These are phyloP conservation scores for Drosophila stalkeri DNA, from an alignment of 2,888 invertebrate species.

Conservation along the genomic window DNA sequence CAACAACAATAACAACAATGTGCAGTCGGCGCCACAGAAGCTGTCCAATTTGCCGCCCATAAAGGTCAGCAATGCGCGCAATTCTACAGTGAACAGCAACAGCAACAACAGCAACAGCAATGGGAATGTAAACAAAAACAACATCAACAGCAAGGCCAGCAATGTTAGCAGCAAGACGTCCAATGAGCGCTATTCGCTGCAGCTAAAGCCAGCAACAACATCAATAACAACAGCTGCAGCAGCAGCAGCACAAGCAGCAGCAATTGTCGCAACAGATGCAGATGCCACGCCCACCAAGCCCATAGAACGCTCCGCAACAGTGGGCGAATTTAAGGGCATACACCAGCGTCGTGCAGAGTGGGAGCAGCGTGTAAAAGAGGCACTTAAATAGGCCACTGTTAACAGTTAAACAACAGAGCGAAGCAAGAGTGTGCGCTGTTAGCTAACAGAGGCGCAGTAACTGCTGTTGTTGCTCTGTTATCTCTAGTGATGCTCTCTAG, in stretches of 20 bases:
- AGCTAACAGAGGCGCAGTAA: not conserved
- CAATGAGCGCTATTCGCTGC: constrained; percentile 63
- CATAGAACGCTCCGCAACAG: constrained; percentile 83
- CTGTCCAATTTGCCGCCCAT: constrained; percentile 75
- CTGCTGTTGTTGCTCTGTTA: not conserved
- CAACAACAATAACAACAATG: constrained; percentile 45
- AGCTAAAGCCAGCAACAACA: constrained; percentile 51
- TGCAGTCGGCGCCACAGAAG: constrained; percentile 35
- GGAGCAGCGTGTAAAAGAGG: constrained; percentile 91
- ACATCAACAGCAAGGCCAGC: constrained; percentile 58
- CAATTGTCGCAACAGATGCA: constrained; percentile 31
- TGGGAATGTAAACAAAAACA: constrained; percentile 60
- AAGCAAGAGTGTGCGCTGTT: not conserved
- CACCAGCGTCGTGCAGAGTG: constrained; percentile 91
- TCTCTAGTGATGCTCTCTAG: constrained; percentile 37
- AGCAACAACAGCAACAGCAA: constrained; percentile 68
- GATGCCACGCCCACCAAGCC: constrained; percentile 59
- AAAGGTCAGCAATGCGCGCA: constrained; percentile 62
- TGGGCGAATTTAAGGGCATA: constrained; percentile 88
- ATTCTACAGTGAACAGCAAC: constrained; percentile 38
- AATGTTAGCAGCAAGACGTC: constrained; percentile 57
- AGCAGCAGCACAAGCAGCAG: constrained; percentile 49
- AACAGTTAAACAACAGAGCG: not conserved
- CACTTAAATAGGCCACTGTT: constrained; percentile 75
- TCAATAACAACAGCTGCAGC: constrained; percentile 12